phyloP scores from a whole-genome alignment of 2,797 vertebrate species.

The Pseudochirops corinnae region DNA sequence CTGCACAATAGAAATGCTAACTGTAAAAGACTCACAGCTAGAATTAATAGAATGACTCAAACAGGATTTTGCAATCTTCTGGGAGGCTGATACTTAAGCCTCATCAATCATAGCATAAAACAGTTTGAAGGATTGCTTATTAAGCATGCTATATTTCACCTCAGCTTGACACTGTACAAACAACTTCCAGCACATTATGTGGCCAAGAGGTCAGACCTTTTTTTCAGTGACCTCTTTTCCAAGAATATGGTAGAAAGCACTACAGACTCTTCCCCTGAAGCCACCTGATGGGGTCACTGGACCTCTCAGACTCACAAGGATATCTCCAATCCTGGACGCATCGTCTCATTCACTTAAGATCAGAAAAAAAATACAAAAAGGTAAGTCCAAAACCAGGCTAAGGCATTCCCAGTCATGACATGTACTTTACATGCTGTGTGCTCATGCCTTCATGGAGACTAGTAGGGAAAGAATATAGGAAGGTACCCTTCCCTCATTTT shows the following conservation, averaged over 20 bases:
- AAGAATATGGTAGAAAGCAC: background rate
- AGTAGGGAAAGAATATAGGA: background rate
- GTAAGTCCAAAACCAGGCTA: background rate
- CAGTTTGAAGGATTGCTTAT: background rate
- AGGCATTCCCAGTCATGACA: background rate
- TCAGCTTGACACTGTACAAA: background rate
- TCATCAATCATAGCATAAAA: background rate
- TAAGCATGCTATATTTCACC: background rate
- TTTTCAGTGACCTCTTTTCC: background rate
- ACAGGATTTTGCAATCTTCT: background rate
- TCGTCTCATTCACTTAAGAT: background rate
- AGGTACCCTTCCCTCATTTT: background rate
- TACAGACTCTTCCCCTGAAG: background rate
- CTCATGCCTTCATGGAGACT: background rate
- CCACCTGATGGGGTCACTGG: background rate
- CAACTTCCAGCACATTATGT: background rate
- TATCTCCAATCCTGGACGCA: background rate
- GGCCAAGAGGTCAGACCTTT: background rate
- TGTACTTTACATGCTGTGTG: background rate
- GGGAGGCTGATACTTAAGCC: background rate
- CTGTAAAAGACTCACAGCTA: background rate
- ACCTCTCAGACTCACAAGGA: background rate
- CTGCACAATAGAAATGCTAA: background rate
- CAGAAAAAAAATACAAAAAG: background rate
- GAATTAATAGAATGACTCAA: background rate